Percentiles rank a stretch among this genome's conserved stretches.
Evolutionary conservation across 2,113 vertebrate species (phyloP).

Genomic region (Synchiropus splendidus): DNA sequence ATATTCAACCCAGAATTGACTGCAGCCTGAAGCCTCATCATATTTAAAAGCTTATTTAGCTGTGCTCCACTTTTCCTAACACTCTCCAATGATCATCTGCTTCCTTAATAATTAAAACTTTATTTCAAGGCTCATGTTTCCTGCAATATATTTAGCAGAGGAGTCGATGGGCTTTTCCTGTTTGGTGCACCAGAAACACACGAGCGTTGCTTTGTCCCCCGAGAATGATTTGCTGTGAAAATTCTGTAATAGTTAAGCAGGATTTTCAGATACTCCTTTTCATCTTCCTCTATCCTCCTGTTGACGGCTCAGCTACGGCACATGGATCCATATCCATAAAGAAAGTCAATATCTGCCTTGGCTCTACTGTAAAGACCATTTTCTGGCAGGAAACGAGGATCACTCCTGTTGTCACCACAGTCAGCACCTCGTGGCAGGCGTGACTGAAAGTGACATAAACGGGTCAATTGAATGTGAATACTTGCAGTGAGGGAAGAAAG

Average conservation of each 20-base stretch:
- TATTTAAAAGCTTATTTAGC: no score
- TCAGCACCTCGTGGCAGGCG: no score
- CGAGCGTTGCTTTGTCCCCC: conserved; percentile 10
- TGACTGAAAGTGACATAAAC: conserved; percentile 3
- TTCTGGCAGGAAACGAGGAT: conserved; percentile 5
- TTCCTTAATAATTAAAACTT: not conserved
- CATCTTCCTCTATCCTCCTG: conserved; percentile 19
- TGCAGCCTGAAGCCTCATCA: no score
- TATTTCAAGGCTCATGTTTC: conserved; percentile 13
- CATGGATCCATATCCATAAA: conserved; percentile 23
- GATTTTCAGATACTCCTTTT: conserved; percentile 29
- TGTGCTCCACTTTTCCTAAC: no score
- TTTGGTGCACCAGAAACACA: no score
- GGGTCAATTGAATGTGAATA: conserved; percentile 5
- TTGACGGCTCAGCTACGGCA: conserved; percentile 15
- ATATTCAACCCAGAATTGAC: no score
- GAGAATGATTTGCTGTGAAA: conserved; percentile 11
- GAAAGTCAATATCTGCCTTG: conserved; percentile 15
- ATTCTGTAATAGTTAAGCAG: conserved; percentile 28
- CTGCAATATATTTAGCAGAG: conserved; percentile 21
- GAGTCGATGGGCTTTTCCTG: not conserved
- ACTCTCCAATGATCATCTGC: no score
- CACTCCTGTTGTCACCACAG: no score
- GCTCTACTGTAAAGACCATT: conserved; percentile 10
- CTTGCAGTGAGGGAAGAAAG: no score